phyloP scores from a whole-genome alignment of 2,797 vertebrate species.

The Avahi laniger region DNA sequence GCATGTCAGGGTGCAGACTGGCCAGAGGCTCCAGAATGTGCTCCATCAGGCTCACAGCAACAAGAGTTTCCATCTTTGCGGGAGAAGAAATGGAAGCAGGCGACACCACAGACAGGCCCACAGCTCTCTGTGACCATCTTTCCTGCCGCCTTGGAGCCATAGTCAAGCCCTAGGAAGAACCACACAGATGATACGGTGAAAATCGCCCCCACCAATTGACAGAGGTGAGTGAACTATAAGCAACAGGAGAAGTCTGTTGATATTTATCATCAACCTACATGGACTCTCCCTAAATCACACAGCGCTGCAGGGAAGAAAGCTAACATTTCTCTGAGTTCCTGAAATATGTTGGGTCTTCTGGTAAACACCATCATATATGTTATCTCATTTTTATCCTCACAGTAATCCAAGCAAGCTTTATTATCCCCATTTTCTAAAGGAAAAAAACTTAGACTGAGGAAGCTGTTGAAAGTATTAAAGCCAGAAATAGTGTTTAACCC shows the following conservation, averaged over 20 bases:
- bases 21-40: neutral
- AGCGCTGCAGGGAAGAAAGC: accelerated
- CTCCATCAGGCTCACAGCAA: neutral
- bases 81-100: neutral
- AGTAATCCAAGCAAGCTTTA: neutral
- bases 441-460: neutral
- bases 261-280: neutral
- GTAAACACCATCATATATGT: neutral
- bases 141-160: neutral
- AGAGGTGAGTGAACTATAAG: neutral
- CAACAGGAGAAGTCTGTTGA: neutral
- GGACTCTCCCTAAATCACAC: neutral
- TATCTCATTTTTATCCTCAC: neutral
- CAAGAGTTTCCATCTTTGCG: neutral
- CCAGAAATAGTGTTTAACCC: neutral
- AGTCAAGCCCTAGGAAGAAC: neutral
- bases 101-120: neutral
- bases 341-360: neutral
- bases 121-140: neutral
- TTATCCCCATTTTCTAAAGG: neutral
- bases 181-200: neutral
- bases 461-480: neutral
- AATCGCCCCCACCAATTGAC: neutral
- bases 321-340: neutral
- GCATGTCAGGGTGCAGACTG: neutral